Percentiles rank a stretch among this genome's conserved stretches.
These are phyloP conservation scores for Tor tambroides DNA, from an alignment of 2,113 vertebrate species.

Conservation along the genomic window DNA sequence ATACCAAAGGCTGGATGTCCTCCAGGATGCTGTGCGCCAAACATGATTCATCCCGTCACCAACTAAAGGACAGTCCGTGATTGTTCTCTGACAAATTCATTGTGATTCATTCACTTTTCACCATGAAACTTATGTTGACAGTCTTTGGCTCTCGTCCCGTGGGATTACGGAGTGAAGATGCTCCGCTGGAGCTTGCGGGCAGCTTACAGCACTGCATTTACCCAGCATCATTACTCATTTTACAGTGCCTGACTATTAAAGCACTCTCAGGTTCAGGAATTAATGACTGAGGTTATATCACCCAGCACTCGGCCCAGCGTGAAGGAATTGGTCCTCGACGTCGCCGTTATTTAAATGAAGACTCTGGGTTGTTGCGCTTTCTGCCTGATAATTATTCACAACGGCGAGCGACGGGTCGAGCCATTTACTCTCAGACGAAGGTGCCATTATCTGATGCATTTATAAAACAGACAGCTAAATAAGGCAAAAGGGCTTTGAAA, in stretches of 20 bases:
- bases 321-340: not conserved
- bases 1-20: not conserved
- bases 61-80: not conserved
- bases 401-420: not conserved
- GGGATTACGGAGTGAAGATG: conserved; percentile 9
- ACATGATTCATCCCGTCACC: not conserved
- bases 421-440: not conserved
- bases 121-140: conserved; percentile 16
- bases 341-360: conserved; percentile 4
- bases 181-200: not conserved
- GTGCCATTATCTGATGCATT: conserved; percentile 23
- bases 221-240: not conserved
- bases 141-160: not conserved
- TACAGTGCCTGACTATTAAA: not conserved
- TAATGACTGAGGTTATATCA: conserved; percentile 43
- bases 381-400: conserved; percentile 26
- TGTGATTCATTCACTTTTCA: not conserved
- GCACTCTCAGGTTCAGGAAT: conserved; percentile 17
- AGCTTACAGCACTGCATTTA: not conserved
- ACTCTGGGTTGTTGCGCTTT: conserved; percentile 1
- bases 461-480: conserved; percentile 9
- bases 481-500: not conserved
- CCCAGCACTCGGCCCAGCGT: not conserved
- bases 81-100: not conserved
- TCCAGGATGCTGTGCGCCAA: not conserved